Evolutionary conservation across 1,140 invertebrate genomes (phyloP), one percentile per base, ranked within the genome.

Genomic region (Bathynomus jamesi): DNA sequence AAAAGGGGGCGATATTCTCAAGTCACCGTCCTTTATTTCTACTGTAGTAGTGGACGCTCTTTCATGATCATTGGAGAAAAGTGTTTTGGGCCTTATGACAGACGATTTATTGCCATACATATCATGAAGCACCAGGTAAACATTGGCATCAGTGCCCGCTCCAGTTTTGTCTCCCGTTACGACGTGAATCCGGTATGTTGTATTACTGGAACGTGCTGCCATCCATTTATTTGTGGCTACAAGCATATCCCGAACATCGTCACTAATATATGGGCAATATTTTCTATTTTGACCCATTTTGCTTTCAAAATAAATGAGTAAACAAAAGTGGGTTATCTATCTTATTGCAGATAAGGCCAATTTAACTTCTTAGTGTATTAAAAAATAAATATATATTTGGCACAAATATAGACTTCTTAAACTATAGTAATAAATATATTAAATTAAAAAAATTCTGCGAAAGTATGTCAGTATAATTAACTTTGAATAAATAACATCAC

Each of bases 161-260:
- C 61, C 61, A 11, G 8, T 62, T 21, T 27, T n/a, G 21, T 62
- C 61, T 11, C 61, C 61, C 24, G 61, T 62, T n/a, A 62, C 61
- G 21, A 62, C 61, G 61, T 21, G 5, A 7, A 62, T 27, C 11
- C 61, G 61, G 61, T 72, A 74, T 11, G 61, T 10, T 27, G 64
- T 46, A 31, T 28, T 11, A 21, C 60, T 21, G 7, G 27, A 25
- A 8, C 17, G 8, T n/a, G 28, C 67, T 11, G 27, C 1, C 53
- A 69, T 2, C 2, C 63, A 25, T 4, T 21, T n/a, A 7, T n/a
- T 28, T 10, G 21, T 29, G 28, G 4, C n/a, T 29, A 25, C 7
- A 61, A 61, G 60, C 60, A 61, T 61, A n/a, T 61, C 60, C 0
- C 60, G 60, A 61, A 61, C 11, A 61, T n/a, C 60, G 27, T 61